Evolutionary conservation across 2,888 invertebrate genomes (phyloP).

Genomic region (Fissipunctia ypsillon): DNA sequence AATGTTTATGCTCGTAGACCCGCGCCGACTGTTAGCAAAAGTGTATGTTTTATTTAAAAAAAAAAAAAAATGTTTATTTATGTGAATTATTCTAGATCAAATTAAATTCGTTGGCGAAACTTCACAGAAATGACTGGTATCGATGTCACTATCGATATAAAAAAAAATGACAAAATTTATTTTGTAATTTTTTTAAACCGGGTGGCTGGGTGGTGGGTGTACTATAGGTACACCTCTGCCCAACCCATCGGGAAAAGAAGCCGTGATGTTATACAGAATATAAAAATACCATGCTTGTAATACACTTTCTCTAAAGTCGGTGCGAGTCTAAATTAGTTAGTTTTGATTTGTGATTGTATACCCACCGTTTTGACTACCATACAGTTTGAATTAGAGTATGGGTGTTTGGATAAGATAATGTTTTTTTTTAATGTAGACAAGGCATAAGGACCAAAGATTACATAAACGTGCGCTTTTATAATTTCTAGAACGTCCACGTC

Average conservation of each 20-base stretch:
- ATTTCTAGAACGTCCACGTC: too few relatives aligned
- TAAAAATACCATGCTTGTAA: not conserved
- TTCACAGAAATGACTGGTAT: too few relatives aligned
- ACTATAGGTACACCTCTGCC: too few relatives aligned
- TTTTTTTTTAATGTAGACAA: too few relatives aligned
- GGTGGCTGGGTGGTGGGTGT: too few relatives aligned
- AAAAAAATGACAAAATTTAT: too few relatives aligned
- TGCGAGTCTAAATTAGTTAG: not conserved
- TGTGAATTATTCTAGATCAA: not conserved
- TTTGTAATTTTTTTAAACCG: too few relatives aligned
- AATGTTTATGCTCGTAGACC: conserved; percentile 26
- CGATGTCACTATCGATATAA: too few relatives aligned
- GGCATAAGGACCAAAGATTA: not conserved
- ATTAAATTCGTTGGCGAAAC: not conserved
- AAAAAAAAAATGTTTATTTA: not conserved
- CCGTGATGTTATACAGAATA: too few relatives aligned
- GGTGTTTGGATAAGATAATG: conserved; percentile 14
- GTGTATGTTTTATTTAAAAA: not conserved
- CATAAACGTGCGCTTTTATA: not conserved
- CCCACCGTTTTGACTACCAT: conserved; percentile 22
- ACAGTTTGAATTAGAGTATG: conserved; percentile 5
- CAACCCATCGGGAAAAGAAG: too few relatives aligned
- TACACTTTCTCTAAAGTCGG: not conserved
- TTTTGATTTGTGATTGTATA: conserved; percentile 42
- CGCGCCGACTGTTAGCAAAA: not conserved